These are phyloP conservation scores for Dastarcus helophoroides DNA, from an alignment of 2,888 invertebrate species.

Conservation along the genomic window DNA sequence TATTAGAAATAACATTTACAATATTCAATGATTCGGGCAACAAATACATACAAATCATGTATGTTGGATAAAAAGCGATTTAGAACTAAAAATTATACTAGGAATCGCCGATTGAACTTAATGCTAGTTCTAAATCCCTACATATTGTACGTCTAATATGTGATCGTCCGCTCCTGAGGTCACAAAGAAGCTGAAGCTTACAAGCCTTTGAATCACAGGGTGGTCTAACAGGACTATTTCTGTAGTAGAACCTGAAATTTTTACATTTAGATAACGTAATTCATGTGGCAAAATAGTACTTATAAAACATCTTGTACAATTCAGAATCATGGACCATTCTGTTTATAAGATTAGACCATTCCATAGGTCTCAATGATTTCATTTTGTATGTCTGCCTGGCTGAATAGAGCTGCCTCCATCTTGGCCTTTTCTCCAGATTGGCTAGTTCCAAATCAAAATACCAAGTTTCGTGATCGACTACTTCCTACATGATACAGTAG, in stretches of 20 bases:
- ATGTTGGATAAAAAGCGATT: too few relatives aligned
- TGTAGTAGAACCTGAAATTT: constrained; percentile 73
- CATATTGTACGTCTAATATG: constrained; percentile 73
- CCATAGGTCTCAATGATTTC: constrained; percentile 68
- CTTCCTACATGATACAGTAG: constrained; percentile 53
- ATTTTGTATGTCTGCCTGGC: constrained; percentile 73
- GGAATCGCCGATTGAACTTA: too few relatives aligned
- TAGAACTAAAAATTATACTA: too few relatives aligned
- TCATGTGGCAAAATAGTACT: too few relatives aligned
- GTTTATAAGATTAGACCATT: constrained; percentile 82
- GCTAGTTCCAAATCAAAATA: constrained; percentile 87
- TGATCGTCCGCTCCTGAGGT: constrained; percentile 73
- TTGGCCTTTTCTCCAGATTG: constrained; percentile 65
- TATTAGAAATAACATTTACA: too few relatives aligned
- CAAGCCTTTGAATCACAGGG: constrained; percentile 65
- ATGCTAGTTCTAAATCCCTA: constrained; percentile 68
- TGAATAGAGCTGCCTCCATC: constrained; percentile 79
- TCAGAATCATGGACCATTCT: constrained; percentile 73
- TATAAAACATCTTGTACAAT: constrained; percentile 76
- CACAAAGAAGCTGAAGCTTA: constrained; percentile 72
- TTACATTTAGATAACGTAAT: too few relatives aligned
- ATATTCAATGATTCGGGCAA: too few relatives aligned
- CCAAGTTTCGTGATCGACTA: constrained; percentile 92
- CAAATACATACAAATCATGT: too few relatives aligned
- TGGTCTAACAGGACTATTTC: constrained; percentile 72